phyloP scores from a whole-genome alignment of 2,888 invertebrate genomes.

The Dryobotodes eremita region DNA sequence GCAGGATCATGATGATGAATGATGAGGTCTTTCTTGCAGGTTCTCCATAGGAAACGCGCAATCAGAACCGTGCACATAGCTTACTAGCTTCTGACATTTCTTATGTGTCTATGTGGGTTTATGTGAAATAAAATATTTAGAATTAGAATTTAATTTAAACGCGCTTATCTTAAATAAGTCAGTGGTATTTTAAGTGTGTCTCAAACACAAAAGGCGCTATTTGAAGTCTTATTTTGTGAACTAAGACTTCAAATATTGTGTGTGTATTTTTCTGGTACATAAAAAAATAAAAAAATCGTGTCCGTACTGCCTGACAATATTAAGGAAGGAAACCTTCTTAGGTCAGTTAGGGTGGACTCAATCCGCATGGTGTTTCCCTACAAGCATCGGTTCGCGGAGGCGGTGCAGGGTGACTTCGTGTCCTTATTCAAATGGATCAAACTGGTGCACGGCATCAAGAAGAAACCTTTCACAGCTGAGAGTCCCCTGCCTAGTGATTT shows the following conservation, averaged over 20 bases:
- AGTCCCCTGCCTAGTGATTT: constrained; percentile 96
- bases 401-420: constrained; percentile 97
- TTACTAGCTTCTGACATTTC: background rate
- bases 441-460: constrained; percentile 93
- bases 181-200: background rate
- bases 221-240: background rate
- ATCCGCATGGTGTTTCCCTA: constrained; percentile 95
- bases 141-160: no score
- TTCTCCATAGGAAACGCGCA: background rate
- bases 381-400: constrained; percentile 96
- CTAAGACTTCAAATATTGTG: no score
- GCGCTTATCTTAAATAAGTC: background rate
- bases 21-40: background rate
- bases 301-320: no score
- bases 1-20: background rate
- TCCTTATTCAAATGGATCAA: constrained; percentile 98
- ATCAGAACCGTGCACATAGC: background rate
- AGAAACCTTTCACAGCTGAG: constrained; percentile 92
- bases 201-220: background rate
- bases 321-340: constrained; percentile 57
- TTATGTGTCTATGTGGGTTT: background rate
- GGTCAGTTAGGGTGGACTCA: constrained; percentile 91
- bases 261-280: no score
- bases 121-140: background rate
- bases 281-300: background rate